Conservation (phyloP, 2,797 vertebrate species). For the Sylvia borin region DNA sequence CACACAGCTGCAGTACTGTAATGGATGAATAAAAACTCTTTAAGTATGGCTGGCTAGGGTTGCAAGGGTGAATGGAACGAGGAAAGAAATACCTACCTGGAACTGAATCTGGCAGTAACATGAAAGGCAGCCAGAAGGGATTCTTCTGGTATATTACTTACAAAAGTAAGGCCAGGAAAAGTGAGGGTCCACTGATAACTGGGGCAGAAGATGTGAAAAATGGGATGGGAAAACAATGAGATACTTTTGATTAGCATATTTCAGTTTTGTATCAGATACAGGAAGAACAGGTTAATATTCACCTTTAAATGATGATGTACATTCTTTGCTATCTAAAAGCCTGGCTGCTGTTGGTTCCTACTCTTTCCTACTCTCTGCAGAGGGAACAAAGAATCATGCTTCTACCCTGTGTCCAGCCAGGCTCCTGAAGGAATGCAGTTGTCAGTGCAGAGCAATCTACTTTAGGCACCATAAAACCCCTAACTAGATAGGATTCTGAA, state of each 20-base stretch:
- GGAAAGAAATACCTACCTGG: not conserved
- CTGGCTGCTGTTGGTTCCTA: not conserved
- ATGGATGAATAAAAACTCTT: not conserved
- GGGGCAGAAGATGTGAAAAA: not conserved
- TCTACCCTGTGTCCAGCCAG: not conserved
- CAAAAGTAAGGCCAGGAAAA: not conserved
- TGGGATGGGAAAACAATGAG: not conserved
- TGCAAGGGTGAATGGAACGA: not conserved
- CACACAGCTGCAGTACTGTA: not conserved
- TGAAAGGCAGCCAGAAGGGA: not conserved
- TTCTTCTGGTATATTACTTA: not conserved
- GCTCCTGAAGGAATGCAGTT: not conserved
- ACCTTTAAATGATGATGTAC: not conserved
- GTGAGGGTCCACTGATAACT: not conserved
- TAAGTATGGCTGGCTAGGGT: not conserved
- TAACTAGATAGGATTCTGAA: not conserved
- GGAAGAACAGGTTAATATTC: not conserved
- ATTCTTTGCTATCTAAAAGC: not conserved
- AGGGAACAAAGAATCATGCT: not conserved
- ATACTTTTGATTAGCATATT: not conserved
- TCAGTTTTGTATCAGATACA: not conserved
- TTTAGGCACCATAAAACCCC: not conserved
- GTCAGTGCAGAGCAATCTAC: not conserved
- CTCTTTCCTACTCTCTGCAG: not conserved
- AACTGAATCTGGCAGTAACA: not conserved